Percentiles rank a stretch among this genome's conserved stretches.
These are phyloP conservation scores for Elanus axillaris DNA, from an alignment of 2,113 vertebrate species.

Conservation along the genomic window DNA sequence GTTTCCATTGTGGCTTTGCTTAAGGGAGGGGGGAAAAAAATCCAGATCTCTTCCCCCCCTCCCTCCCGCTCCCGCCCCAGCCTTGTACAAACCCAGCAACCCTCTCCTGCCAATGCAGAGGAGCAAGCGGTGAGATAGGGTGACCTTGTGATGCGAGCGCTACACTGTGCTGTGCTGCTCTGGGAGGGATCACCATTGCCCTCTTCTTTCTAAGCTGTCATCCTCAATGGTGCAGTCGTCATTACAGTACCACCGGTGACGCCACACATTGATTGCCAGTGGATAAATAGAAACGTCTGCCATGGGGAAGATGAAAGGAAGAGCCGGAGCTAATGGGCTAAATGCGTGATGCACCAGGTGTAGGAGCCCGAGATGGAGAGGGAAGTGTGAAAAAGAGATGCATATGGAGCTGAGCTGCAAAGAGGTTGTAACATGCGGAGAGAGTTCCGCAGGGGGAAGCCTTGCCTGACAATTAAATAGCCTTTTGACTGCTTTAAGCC, in stretches of 20 bases:
- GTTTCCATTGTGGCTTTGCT: constrained; percentile 81
- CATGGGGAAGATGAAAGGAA: constrained; percentile 79
- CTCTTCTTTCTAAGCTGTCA: constrained; percentile 95
- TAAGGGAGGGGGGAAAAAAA: constrained; percentile 49
- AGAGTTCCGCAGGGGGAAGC: constrained; percentile 63
- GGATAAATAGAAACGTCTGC: constrained; percentile 90
- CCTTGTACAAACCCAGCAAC: constrained; percentile 49
- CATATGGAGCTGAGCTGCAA: constrained; percentile 69
- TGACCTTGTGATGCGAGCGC: constrained; percentile 88
- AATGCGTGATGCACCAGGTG: constrained; percentile 76
- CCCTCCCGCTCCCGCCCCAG: constrained; percentile 35
- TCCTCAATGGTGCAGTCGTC: constrained; percentile 93
- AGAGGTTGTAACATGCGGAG: constrained; percentile 51
- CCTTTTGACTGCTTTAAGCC: constrained; percentile 65
- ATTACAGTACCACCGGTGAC: constrained; percentile 93
- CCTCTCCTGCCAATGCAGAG: constrained; percentile 38
- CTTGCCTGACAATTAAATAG: constrained; percentile 55
- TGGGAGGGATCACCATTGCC: constrained; percentile 98
- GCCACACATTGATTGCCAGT: constrained; percentile 89
- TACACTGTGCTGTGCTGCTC: constrained; percentile 84
- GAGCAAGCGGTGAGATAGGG: constrained; percentile 72
- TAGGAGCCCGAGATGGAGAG: constrained; percentile 70
- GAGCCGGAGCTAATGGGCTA: constrained; percentile 77
- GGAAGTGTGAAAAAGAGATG: constrained; percentile 77
- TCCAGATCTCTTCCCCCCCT: constrained; percentile 30